These are phyloP conservation scores for Phasia obesa DNA, from an alignment of 2,888 invertebrate species.

Conservation along the genomic window DNA sequence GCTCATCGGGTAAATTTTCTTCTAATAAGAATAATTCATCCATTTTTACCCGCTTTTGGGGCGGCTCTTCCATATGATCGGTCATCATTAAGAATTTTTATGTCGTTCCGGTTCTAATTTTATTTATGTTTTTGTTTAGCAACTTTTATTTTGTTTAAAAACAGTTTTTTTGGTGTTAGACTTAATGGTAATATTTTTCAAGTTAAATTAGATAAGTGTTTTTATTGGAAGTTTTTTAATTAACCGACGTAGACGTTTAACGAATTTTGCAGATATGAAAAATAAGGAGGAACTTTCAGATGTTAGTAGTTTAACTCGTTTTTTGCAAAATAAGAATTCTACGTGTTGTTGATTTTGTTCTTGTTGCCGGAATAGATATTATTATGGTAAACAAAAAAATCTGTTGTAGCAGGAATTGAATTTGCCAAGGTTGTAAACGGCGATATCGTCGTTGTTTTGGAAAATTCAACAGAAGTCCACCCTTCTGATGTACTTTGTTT, in stretches of 20 bases:
- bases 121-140: constrained; percentile 20
- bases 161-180: constrained; percentile 4
- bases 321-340: constrained; percentile 47
- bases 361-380: constrained; percentile 17
- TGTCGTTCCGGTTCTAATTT: constrained; percentile 44
- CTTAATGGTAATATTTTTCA: constrained; percentile 22
- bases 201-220: constrained; percentile 16
- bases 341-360: constrained; percentile 46
- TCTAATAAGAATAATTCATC: constrained; percentile 91
- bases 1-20: constrained; percentile 95
- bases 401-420: constrained; percentile 59
- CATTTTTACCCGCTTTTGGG: constrained; percentile 97
- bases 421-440: constrained; percentile 69
- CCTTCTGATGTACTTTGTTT: constrained; percentile 47
- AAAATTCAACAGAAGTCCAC: constrained; percentile 57
- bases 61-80: constrained; percentile 98
- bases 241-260: constrained; percentile 59
- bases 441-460: constrained; percentile 63
- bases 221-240: constrained; percentile 54
- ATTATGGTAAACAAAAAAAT: constrained; percentile 44
- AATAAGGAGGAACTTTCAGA: constrained; percentile 55
- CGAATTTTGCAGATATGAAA: constrained; percentile 19
- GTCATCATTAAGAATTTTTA: constrained; percentile 86
- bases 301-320: constrained; percentile 24
- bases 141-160: background rate